A percentile compares a stretch with the other conserved stretches of the same genome.
Conservation (phyloP, 2,888 invertebrate genomes). For the Calephelis perditalis region DNA sequence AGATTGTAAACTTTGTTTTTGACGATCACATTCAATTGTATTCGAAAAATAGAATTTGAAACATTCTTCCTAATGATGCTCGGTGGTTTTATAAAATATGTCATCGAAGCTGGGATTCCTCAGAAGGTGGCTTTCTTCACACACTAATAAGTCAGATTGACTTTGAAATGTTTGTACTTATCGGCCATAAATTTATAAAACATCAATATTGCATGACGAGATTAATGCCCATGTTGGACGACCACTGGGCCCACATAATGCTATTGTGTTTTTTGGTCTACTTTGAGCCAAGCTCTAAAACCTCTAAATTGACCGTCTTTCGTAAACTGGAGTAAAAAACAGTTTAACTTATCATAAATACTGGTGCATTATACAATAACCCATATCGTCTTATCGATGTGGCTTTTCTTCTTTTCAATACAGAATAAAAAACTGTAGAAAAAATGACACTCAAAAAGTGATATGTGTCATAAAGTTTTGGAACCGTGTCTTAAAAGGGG, state of each 20-base stretch:
- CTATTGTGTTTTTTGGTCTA: slow-evolving; percentile 68
- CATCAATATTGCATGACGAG: slow-evolving; percentile 75
- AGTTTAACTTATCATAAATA: slow-evolving; percentile 36
- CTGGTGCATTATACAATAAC: slow-evolving; percentile 26
- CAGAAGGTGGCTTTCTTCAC: slow-evolving; percentile 70
- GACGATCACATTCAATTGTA: slow-evolving; percentile 72
- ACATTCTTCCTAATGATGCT: slow-evolving; percentile 67
- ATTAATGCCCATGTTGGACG: slow-evolving; percentile 74
- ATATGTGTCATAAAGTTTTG: neutral
- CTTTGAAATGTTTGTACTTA: slow-evolving; percentile 62
- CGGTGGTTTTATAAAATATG: slow-evolving; percentile 62
- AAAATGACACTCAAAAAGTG: neutral
- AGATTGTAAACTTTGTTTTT: slow-evolving; percentile 68
- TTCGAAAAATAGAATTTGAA: slow-evolving; percentile 58
- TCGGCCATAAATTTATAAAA: slow-evolving; percentile 67
- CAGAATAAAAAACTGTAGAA: slow-evolving; percentile 3
- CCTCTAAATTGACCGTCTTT: slow-evolving; percentile 57
- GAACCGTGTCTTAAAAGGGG: neutral
- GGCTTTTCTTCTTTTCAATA: neutral
- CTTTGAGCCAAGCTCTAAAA: slow-evolving; percentile 49
- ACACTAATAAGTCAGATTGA: slow-evolving; percentile 73
- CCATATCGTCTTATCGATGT: slow-evolving; percentile 18
- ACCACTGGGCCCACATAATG: slow-evolving; percentile 72
- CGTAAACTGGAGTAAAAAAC: slow-evolving; percentile 40
- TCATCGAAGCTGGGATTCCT: slow-evolving; percentile 46